Percentiles rank a stretch among this genome's conserved stretches.
Evolutionary conservation across 1,140 invertebrate species (phyloP).

Genomic region (Sipha flava): DNA sequence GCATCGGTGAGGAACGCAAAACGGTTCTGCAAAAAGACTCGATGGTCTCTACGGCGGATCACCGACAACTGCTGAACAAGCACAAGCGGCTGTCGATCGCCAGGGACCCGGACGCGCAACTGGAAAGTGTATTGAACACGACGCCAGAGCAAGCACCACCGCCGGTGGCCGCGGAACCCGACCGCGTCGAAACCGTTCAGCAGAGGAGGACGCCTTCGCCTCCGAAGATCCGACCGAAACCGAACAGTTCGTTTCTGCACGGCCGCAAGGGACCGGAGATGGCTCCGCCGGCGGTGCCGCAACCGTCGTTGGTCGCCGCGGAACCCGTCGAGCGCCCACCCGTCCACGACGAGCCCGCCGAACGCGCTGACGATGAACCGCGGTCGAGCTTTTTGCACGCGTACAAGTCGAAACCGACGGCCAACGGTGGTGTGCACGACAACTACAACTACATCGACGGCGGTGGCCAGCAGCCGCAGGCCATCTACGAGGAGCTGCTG

Average conservation of each 20-base stretch:
- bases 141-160: neutral
- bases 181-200: too few species aligned
- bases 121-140: neutral
- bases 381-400: neutral
- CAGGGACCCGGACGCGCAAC: neutral
- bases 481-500: neutral
- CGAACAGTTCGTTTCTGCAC: constrained; percentile 8
- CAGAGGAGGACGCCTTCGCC: neutral
- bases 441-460: neutral
- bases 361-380: neutral
- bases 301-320: neutral
- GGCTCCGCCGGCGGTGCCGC: neutral
- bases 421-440: neutral
- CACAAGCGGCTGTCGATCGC: constrained; percentile 1
- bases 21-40: neutral
- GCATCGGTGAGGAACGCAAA: neutral
- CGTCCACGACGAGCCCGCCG: too few species aligned
- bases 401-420: neutral
- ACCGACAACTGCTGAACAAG: neutral
- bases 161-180: too few species aligned
- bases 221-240: neutral
- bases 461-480: neutral
- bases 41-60: neutral
- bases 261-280: neutral
- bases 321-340: neutral